Conservation (phyloP, 2,888 invertebrate species). For the Himalopsyche kuldschensis region DNA sequence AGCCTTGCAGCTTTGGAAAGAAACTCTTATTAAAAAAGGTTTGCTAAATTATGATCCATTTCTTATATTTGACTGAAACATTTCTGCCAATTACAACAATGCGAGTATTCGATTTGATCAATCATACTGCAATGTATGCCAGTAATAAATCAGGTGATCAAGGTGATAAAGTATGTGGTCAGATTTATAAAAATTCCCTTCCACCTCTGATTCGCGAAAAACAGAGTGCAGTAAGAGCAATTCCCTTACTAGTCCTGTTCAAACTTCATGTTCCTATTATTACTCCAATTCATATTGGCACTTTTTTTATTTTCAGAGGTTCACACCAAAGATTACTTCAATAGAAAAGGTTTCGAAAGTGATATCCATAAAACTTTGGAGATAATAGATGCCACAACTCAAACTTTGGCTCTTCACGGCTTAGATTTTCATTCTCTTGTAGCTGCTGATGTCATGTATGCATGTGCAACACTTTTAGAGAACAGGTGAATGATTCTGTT, state of each 20-base stretch:
- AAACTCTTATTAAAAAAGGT: slow-evolving; percentile 8
- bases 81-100: neutral
- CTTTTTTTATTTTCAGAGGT: neutral
- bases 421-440: slow-evolving; percentile 19
- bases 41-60: neutral
- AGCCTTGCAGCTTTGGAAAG: slow-evolving; percentile 27
- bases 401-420: slow-evolving; percentile 26
- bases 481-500: slow-evolving; percentile 14
- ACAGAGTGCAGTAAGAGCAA: too few species aligned
- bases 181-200: too few species aligned
- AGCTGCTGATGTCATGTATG: slow-evolving; percentile 25
- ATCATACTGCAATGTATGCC: neutral
- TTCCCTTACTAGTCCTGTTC: too few species aligned
- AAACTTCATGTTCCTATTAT: too few species aligned
- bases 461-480: slow-evolving; percentile 3
- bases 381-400: slow-evolving; percentile 22
- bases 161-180: too few species aligned
- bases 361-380: slow-evolving; percentile 23
- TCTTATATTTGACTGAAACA: neutral
- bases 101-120: neutral
- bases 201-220: too few species aligned
- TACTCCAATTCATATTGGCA: too few species aligned
- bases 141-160: too few species aligned
- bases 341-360: neutral
- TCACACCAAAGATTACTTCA: neutral